Base-by-base conservation (phyloP, 2,888 invertebrate species). In the Steinernema hermaphroditum region DNA sequence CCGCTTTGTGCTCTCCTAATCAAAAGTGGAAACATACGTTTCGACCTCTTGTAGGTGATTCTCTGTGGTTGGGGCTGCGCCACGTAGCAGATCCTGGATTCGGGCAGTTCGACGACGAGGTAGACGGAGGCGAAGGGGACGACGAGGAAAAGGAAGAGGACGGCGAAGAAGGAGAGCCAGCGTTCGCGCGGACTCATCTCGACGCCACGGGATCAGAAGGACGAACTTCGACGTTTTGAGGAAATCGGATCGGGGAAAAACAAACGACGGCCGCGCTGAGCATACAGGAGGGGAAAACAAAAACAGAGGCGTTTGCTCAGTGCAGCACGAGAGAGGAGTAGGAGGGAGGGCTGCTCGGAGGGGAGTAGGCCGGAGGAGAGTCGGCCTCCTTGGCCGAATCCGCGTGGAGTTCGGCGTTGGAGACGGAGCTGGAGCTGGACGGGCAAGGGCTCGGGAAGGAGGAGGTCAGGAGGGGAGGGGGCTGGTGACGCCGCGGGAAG, bases 221-320 rank as follows among this genome's bases (percentile, higher is more conserved):
- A 22, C 22, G 24, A 22, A 22, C 24, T 50, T 50, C 32, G 29
- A 27, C 62, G 16, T 12, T 62, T 32, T 16, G 32, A 62, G 62
- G 32, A 34, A 50, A 50, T 29, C 29, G 62, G 62, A 62, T 62
- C 32, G 62, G 12, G 16, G 62, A 32, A 62, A 29, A 54, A 54
- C 32, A 32, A 62, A 62, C 62, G 22, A 12, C 22, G 22, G 50
- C 50, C 2, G 62, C 27, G 62, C 62, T 62, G 32, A 32, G 62
- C 29, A 24, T 29, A 62, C 62, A 62, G 19, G 62, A 62, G 62
- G n/a, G 62, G 2, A 14, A 62, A 62, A 62, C 62, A 62, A 62
- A 29, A 62, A 62, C 62, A 62, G 19, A 14, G 8, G 46, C 46
- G 46, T 50, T 19, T 50, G 19, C 37, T 37, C 37, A 24, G 50